A percentile compares a stretch with the other conserved stretches of the same genome.
Conservation (phyloP, 2,113 vertebrate genomes). For the Rhynchomys soricoides region DNA sequence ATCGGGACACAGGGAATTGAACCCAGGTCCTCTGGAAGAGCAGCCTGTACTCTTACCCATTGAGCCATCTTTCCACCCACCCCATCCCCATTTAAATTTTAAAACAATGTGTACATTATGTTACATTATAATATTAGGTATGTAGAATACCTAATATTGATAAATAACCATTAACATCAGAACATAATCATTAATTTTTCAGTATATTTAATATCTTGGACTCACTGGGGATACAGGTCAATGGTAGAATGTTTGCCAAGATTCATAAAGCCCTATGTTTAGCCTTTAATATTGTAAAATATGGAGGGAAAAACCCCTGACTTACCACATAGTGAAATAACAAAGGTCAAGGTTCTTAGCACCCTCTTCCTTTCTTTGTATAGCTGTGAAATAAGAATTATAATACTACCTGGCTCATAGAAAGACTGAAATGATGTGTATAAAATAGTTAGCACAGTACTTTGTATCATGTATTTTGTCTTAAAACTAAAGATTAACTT, state of each 20-base stretch:
- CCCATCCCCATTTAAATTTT: background rate
- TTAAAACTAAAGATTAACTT: constrained; percentile 34
- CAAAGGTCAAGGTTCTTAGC: constrained; percentile 25
- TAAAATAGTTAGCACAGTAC: constrained; percentile 20
- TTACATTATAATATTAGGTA: no score
- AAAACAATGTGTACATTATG: background rate
- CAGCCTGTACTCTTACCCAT: background rate
- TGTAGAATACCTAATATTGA: background rate
- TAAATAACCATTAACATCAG: background rate
- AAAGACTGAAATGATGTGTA: constrained; percentile 7
- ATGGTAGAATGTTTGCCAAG: background rate
- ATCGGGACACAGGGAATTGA: background rate
- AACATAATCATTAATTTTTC: constrained; percentile 27
- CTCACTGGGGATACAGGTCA: background rate
- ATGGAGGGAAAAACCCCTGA: background rate
- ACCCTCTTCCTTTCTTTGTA: background rate
- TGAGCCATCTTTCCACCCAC: background rate
- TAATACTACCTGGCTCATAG: background rate
- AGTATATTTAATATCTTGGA: background rate
- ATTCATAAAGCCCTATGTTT: background rate
- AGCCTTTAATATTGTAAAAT: background rate
- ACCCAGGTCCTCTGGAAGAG: background rate
- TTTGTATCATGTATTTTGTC: constrained; percentile 11
- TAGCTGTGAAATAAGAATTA: constrained; percentile 21
- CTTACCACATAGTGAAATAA: background rate